A percentile compares a stretch with the other conserved stretches of the same genome.
Evolutionary conservation across 1,140 invertebrate species (phyloP).

Genomic region (Hycleus cichorii): DNA sequence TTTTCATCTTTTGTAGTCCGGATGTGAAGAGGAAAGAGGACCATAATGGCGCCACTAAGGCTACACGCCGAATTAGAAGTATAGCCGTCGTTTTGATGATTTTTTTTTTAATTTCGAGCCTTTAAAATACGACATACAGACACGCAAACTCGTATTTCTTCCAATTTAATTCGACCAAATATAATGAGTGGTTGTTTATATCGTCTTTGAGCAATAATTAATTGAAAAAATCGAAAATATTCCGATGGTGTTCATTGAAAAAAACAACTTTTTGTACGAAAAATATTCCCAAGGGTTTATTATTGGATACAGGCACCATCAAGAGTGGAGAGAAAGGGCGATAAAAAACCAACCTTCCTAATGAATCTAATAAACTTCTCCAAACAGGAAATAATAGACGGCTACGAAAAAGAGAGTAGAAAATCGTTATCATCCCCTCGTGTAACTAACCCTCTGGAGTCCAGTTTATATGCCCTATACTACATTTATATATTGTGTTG

Average conservation of each 20-base stretch:
- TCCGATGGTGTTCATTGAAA: neutral
- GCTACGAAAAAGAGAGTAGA: neutral
- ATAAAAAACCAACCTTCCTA: slow-evolving; percentile 3
- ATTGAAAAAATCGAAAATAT: slow-evolving; percentile 9
- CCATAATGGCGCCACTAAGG: slow-evolving; percentile 26
- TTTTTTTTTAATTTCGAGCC: slow-evolving; percentile 18
- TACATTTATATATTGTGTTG: neutral
- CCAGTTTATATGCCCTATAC: slow-evolving; percentile 2
- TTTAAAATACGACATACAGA: slow-evolving; percentile 28
- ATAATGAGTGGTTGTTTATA: slow-evolving; percentile 24
- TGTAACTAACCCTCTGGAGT: neutral
- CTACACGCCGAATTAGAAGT: slow-evolving; percentile 35
- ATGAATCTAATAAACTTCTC: slow-evolving; percentile 13
- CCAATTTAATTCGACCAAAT: slow-evolving; percentile 23
- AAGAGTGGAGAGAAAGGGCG: neutral
- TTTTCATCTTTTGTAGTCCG: slow-evolving; percentile 11
- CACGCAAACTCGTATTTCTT: slow-evolving; percentile 27
- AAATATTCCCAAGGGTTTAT: no score
- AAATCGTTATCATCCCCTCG: no score
- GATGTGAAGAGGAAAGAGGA: slow-evolving; percentile 24
- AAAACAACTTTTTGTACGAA: no score
- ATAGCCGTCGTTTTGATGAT: slow-evolving; percentile 6
- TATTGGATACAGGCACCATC: no score
- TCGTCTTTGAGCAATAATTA: slow-evolving; percentile 16
- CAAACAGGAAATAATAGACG: slow-evolving; percentile 3